These are phyloP conservation scores for Hestina assimilis DNA, from an alignment of 1,140 invertebrate genomes.

Conservation along the genomic window DNA sequence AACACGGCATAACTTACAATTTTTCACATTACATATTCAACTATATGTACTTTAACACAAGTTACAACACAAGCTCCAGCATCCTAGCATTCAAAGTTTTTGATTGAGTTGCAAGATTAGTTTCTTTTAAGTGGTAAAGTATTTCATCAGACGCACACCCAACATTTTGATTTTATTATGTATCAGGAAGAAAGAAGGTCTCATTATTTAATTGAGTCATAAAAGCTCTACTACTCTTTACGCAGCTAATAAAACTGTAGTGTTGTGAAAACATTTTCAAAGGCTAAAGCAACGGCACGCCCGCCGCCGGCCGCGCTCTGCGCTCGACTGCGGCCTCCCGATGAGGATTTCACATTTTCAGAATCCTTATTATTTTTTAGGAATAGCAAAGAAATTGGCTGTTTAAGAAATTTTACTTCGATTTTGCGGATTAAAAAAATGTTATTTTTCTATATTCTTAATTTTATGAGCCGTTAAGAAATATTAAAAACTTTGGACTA, in stretches of 20 bases:
- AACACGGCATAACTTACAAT: constrained; percentile 56
- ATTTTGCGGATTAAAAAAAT: too few relatives aligned
- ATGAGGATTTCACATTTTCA: constrained; percentile 50
- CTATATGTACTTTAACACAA: neutral
- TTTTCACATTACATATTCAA: constrained; percentile 28
- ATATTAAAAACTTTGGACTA: too few relatives aligned
- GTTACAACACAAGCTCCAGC: neutral
- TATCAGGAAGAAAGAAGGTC: neutral
- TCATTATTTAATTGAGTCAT: constrained; percentile 15
- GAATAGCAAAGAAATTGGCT: constrained; percentile 15
- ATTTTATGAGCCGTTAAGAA: too few relatives aligned
- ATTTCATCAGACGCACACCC: neutral
- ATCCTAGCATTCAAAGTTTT: neutral
- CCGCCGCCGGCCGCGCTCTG: constrained; percentile 47
- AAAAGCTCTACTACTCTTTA: constrained; percentile 35
- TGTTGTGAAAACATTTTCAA: constrained; percentile 21
- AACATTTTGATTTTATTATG: neutral
- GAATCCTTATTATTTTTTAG: constrained; percentile 34
- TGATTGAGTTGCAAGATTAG: neutral
- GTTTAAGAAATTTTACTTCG: constrained; percentile 2
- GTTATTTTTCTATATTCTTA: too few relatives aligned
- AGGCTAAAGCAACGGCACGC: constrained; percentile 28
- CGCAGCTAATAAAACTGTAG: constrained; percentile 28
- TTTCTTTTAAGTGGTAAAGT: neutral
- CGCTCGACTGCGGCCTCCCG: constrained; percentile 55